Conservation (phyloP, 2,888 invertebrate genomes). For the Cryptus armator region DNA sequence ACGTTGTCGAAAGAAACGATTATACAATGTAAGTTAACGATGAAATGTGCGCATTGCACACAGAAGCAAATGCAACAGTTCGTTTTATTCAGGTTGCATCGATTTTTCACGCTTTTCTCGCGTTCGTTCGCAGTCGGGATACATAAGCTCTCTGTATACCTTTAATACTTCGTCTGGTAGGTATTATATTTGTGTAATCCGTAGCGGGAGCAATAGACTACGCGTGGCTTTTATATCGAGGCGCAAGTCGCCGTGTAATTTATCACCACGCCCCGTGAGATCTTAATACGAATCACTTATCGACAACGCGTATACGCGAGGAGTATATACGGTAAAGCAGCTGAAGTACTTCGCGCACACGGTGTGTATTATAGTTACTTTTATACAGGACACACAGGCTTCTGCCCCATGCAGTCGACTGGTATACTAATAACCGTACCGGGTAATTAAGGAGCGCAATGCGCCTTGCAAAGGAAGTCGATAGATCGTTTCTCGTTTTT, state of each 20-base stretch:
- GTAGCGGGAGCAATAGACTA: neutral
- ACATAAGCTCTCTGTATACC: neutral
- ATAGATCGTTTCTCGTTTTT: constrained; percentile 46
- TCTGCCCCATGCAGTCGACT: constrained; percentile 21
- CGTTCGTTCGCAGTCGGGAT: constrained; percentile 35
- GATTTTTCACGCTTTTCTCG: constrained; percentile 47
- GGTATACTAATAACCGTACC: constrained; percentile 73
- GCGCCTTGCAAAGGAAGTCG: constrained; percentile 67
- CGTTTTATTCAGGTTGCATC: constrained; percentile 24
- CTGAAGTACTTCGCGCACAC: constrained; percentile 23
- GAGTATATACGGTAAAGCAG: constrained; percentile 2
- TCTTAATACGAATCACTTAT: constrained; percentile 81
- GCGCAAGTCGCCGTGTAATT: constrained; percentile 77
- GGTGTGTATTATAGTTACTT: constrained; percentile 24
- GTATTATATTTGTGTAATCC: constrained; percentile 55
- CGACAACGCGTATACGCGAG: constrained; percentile 63
- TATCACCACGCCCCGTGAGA: constrained; percentile 79
- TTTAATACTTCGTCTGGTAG: neutral
- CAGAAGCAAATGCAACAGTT: neutral
- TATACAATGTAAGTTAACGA: constrained; percentile 24
- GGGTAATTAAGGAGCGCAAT: constrained; percentile 76
- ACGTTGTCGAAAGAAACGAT: constrained; percentile 15
- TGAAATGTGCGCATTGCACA: constrained; percentile 18
- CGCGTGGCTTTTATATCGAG: constrained; percentile 50
- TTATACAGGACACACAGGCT: constrained; percentile 26